Evolutionary conservation across 2,797 vertebrate genomes (phyloP), one percentile per base, ranked within the genome.

Genomic region (Macropodus opercularis): DNA sequence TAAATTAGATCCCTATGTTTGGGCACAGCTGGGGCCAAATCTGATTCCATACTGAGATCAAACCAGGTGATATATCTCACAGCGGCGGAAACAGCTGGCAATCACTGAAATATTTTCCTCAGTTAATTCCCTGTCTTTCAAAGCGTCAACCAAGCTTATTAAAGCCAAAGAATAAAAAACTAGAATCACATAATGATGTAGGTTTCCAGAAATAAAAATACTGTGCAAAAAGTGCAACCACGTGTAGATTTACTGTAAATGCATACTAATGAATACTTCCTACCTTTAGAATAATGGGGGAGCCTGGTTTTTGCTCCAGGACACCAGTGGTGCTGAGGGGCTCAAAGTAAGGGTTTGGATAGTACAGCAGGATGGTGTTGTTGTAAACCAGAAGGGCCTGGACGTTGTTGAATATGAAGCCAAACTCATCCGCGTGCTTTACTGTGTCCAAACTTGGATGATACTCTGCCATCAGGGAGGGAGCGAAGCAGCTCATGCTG

Each of bases 281-380:
- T 31, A 98, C 98, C 96, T 99, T 99, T 63, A 99, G 91, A 70
- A 99, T 98, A 85, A 99, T 98, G 69, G 98, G 98, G 0, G 98
- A 96, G 1, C 98, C 98, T 0, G 98, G 96, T 44, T 99, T 99
- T 78, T 98, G 97, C 84, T 99, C 96, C 90, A 99, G 87, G 56
- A 98, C 77, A 0, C 97, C 98, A 0, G 78, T 91, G 1, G 92
- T 79, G 87, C 96, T 98, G 57, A 99, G 94, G 0, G 95, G 94
- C 19, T 99, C 98, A 4, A 99, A 98, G 6, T 92, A 96, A 0
- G 98, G 98, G 85, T 98, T 97, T 13, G 98, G 96, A 76, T 98
- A 98, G 87, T 98, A 99, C 61, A 96, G 91, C 79, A 99, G 97
- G 88, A 95, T 98, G 79, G 98, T 98, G 91, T 96, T 96, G 3